Evolutionary conservation across 1,140 invertebrate species (phyloP).

Genomic region (Drosophila punjabiensis): DNA sequence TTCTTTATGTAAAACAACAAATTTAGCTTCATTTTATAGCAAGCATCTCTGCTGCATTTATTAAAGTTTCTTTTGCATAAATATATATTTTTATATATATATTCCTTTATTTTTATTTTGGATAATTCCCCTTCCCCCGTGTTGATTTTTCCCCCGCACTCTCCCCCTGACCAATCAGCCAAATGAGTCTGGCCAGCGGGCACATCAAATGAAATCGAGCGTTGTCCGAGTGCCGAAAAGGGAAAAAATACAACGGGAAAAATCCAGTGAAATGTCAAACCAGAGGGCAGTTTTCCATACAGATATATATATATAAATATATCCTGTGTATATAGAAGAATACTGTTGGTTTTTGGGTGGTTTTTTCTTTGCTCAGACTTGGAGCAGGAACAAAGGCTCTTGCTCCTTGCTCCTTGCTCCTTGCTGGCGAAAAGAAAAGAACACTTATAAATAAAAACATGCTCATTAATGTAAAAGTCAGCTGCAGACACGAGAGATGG

Average conservation of each 20-base stretch:
- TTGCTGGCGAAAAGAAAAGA: slow-evolving; percentile 38
- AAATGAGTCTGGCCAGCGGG: slow-evolving; percentile 68
- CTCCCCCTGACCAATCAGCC: slow-evolving; percentile 60
- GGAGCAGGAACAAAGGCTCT: slow-evolving; percentile 31
- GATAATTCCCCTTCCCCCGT: background rate
- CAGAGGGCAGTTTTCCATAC: slow-evolving; percentile 13
- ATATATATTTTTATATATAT: background rate
- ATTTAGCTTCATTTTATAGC: background rate
- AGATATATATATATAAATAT: background rate
- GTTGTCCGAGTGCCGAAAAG: slow-evolving; percentile 28
- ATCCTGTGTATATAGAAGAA: background rate
- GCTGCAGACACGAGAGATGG: slow-evolving; percentile 22
- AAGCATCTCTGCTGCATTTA: background rate
- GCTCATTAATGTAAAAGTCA: slow-evolving; percentile 82
- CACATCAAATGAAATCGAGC: slow-evolving; percentile 82
- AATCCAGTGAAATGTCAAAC: slow-evolving; percentile 62
- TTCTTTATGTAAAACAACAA: background rate
- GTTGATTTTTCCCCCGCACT: slow-evolving; percentile 17
- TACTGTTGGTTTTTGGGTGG: background rate
- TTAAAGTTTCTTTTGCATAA: background rate
- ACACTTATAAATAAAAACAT: slow-evolving; percentile 82
- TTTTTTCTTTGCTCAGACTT: slow-evolving; percentile 1
- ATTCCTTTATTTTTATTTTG: background rate
- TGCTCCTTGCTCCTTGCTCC: no score
- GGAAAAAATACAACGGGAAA: slow-evolving; percentile 11